A percentile compares a stretch with the other conserved stretches of the same genome.
Conservation (phyloP, 2,797 vertebrate genomes). For the Karalla daura region DNA sequence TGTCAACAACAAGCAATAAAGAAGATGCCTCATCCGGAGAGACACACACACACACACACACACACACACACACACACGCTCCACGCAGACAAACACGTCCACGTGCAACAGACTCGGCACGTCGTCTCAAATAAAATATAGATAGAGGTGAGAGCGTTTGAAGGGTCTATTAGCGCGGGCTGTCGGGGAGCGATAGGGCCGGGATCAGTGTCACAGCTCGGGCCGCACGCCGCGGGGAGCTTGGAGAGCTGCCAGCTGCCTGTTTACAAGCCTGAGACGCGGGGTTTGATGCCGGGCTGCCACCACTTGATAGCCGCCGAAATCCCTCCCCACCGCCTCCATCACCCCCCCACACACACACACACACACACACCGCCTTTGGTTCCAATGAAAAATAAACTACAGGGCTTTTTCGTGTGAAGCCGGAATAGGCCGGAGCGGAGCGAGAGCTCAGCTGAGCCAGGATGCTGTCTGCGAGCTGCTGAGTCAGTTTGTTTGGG, state of each 20-base stretch:
- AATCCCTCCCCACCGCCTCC: no score
- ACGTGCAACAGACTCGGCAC: constrained; percentile 66
- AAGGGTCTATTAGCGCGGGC: constrained; percentile 84
- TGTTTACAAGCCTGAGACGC: constrained; percentile 78
- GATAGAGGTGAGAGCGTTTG: constrained; percentile 81
- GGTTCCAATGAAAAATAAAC: constrained; percentile 76
- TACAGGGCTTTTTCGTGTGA: constrained; percentile 63
- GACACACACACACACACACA: constrained; percentile 39
- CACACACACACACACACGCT: constrained; percentile 20
- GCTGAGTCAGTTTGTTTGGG: constrained; percentile 67
- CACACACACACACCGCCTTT: no score
- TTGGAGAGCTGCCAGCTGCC: constrained; percentile 81
- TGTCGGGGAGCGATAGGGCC: constrained; percentile 70
- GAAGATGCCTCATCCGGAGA: constrained; percentile 76
- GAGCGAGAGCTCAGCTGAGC: constrained; percentile 45
- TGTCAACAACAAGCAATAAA: constrained; percentile 85
- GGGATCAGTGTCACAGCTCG: constrained; percentile 81
- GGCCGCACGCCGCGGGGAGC: constrained; percentile 61
- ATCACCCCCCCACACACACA: no score
- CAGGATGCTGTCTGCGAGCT: constrained; percentile 48
- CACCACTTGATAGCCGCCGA: constrained; percentile 72
- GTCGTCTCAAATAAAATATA: constrained; percentile 85
- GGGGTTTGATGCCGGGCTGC: constrained; percentile 76
- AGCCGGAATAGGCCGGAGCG: constrained; percentile 59
- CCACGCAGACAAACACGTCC: constrained; percentile 45